phyloP scores from a whole-genome alignment of 2,113 vertebrate species.

The Phyllostomus hastatus region DNA sequence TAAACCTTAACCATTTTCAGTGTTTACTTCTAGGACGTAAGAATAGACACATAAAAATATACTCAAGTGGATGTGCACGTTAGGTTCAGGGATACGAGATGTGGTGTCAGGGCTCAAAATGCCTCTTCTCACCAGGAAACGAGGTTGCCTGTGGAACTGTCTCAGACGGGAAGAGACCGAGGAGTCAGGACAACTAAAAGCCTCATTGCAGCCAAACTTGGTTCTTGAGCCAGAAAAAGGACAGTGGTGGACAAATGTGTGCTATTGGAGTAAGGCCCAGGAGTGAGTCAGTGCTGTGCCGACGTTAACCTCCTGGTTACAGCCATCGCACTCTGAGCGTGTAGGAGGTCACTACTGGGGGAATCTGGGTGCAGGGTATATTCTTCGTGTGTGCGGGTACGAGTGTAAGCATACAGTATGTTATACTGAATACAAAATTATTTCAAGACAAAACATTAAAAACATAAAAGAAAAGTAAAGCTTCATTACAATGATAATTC shows the following conservation, averaged over 20 bases:
- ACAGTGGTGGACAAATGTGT: neutral
- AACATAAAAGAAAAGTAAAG: neutral
- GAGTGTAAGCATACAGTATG: neutral
- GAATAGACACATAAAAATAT: neutral
- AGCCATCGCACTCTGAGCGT: fast-evolving
- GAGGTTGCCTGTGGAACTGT: neutral
- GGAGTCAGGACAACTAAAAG: neutral
- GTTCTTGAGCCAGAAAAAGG: neutral
- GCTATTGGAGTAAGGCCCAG: neutral
- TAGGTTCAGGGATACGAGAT: neutral
- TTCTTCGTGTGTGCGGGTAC: too few species aligned
- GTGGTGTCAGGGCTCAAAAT: neutral
- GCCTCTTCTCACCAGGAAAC: neutral
- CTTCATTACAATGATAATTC: neutral
- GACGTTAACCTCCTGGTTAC: neutral
- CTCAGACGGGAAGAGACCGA: neutral
- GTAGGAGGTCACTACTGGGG: neutral
- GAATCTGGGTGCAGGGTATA: neutral
- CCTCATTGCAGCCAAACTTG: neutral
- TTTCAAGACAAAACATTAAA: neutral
- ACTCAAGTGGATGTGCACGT: neutral
- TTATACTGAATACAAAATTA: neutral
- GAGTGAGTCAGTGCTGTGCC: fast-evolving
- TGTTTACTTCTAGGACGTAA: neutral
- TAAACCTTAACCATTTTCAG: neutral